phyloP scores from a whole-genome alignment of 2,888 invertebrate species.

The Scaptomyza polygonia region DNA sequence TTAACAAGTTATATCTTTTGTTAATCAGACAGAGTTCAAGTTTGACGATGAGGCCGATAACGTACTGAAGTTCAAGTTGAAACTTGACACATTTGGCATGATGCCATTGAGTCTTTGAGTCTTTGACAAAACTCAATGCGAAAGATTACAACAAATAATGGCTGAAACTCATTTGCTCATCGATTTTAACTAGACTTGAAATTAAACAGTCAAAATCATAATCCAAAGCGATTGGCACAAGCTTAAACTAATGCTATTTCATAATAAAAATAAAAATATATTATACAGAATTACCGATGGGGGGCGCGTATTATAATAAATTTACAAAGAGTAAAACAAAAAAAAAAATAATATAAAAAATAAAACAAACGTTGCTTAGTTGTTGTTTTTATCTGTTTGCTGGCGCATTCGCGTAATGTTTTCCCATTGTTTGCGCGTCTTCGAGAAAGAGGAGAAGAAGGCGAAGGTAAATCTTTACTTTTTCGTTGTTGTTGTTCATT shows the following conservation, averaged over 20 bases:
- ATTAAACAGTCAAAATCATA: slow-evolving; percentile 40
- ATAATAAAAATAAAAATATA: slow-evolving; percentile 62
- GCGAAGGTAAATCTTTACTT: slow-evolving; percentile 47
- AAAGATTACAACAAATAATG: slow-evolving; percentile 38
- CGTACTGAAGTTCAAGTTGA: slow-evolving; percentile 61
- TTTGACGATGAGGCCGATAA: slow-evolving; percentile 47
- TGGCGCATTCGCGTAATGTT: slow-evolving; percentile 68
- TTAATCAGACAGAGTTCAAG: slow-evolving; percentile 70
- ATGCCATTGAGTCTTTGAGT: background rate
- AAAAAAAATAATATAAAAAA: slow-evolving; percentile 32
- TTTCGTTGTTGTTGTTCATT: slow-evolving; percentile 38
- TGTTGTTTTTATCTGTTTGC: slow-evolving; percentile 43
- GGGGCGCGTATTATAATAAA: slow-evolving; percentile 73
- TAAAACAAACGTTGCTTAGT: slow-evolving; percentile 18
- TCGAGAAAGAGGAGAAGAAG: slow-evolving; percentile 34
- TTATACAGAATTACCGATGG: slow-evolving; percentile 75
- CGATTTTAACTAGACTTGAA: slow-evolving; percentile 34
- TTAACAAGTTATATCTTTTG: slow-evolving; percentile 28
- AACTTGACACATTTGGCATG: slow-evolving; percentile 43
- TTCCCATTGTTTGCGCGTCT: slow-evolving; percentile 67
- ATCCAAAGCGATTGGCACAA: slow-evolving; percentile 52
- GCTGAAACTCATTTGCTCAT: slow-evolving; percentile 34
- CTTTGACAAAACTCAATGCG: slow-evolving; percentile 27
- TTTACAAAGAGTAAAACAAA: slow-evolving; percentile 37
- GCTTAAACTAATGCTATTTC: slow-evolving; percentile 54